phyloP scores from a whole-genome alignment of 2,888 invertebrate species.

The Notodonta dromedarius region DNA sequence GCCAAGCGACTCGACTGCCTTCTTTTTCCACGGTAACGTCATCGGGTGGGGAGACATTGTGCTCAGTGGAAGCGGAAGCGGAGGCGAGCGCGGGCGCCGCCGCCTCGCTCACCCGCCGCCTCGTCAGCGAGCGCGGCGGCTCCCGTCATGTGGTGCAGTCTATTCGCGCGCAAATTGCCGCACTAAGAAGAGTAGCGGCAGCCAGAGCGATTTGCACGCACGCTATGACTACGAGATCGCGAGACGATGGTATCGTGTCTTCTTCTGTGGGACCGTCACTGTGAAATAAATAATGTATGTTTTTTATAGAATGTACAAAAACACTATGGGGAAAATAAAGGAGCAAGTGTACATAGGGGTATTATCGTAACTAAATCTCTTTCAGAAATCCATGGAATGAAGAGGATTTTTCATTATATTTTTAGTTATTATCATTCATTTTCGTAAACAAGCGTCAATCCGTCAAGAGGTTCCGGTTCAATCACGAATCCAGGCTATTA shows the following conservation, averaged over 20 bases:
- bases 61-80: slow-evolving; percentile 51
- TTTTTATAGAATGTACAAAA: not conserved
- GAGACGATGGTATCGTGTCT: slow-evolving; percentile 68
- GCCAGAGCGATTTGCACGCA: slow-evolving; percentile 79
- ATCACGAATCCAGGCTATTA: too few species aligned
- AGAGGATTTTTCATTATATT: too few species aligned
- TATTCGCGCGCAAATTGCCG: slow-evolving; percentile 81
- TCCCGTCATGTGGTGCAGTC: slow-evolving; percentile 80
- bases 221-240: slow-evolving; percentile 78
- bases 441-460: too few species aligned
- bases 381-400: too few species aligned
- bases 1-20: slow-evolving; percentile 84
- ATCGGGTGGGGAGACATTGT: slow-evolving; percentile 54
- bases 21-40: slow-evolving; percentile 63
- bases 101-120: slow-evolving; percentile 68
- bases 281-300: slow-evolving; percentile 39
- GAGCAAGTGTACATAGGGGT: too few species aligned
- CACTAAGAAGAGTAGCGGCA: slow-evolving; percentile 77
- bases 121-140: slow-evolving; percentile 68
- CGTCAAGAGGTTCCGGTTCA: too few species aligned
- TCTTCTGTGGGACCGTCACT: slow-evolving; percentile 70
- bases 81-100: slow-evolving; percentile 55
- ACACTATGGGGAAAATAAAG: not conserved
- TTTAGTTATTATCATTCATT: too few species aligned
- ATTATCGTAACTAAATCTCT: too few species aligned